Conservation (phyloP, 1,140 invertebrate species). For the Drosophila albomicans region DNA sequence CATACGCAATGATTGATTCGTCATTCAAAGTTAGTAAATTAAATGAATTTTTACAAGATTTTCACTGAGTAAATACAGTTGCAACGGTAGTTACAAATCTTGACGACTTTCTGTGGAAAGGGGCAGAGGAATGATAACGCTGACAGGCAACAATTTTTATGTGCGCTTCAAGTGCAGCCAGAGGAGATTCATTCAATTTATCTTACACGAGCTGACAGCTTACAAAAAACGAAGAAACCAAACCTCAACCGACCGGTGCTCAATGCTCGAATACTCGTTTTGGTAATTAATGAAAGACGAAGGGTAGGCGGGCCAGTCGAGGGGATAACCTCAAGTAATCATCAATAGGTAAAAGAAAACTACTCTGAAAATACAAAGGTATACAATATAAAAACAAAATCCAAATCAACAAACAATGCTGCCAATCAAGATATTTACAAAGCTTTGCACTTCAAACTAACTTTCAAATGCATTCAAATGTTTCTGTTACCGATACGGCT, state of each 20-base stretch:
- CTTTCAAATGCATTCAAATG: constrained; percentile 6
- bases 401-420: constrained; percentile 28
- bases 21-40: constrained; percentile 69
- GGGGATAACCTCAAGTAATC: constrained; percentile 46
- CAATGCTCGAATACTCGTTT: constrained; percentile 69
- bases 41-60: constrained; percentile 69
- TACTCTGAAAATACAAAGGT: constrained; percentile 41
- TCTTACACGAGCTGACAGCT: constrained; percentile 63
- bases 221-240: constrained; percentile 30
- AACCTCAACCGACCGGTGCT: constrained; percentile 31
- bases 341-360: constrained; percentile 56
- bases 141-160: constrained; percentile 80
- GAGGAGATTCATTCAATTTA: constrained; percentile 75
- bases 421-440: constrained; percentile 44
- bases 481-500: neutral
- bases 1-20: constrained; percentile 77
- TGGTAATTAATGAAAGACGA: constrained; percentile 70
- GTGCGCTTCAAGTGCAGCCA: constrained; percentile 76
- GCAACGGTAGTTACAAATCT: constrained; percentile 42
- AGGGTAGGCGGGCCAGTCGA: constrained; percentile 16
- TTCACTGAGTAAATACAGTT: constrained; percentile 55
- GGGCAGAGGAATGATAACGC: constrained; percentile 33
- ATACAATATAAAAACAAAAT: constrained; percentile 13
- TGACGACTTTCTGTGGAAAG: neutral
- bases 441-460: constrained; percentile 39